phyloP scores from a whole-genome alignment of 2,797 vertebrate genomes.

The Cyclura pinguis region DNA sequence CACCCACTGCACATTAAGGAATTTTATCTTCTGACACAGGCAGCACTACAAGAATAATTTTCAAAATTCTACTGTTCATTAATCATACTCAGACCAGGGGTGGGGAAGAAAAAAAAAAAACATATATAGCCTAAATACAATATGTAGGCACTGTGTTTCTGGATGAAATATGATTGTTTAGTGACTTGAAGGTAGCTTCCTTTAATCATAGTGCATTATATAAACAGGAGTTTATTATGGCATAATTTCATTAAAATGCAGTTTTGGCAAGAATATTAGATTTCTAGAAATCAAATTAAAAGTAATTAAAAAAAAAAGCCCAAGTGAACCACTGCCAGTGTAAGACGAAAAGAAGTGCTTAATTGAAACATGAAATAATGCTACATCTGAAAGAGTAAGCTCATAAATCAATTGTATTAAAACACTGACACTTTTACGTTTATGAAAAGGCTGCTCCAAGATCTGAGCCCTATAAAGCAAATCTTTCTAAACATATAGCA shows the following conservation, averaged over 20 bases:
- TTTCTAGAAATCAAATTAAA: conserved; percentile 50
- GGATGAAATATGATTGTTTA: conserved; percentile 27
- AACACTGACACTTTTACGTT: conserved; percentile 22
- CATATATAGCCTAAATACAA: conserved; percentile 39
- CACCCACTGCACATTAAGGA: conserved; percentile 50
- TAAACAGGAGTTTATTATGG: conserved; percentile 42
- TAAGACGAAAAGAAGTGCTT: neutral
- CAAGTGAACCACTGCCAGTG: neutral
- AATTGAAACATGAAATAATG: conserved; percentile 35
- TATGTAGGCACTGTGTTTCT: conserved; percentile 44
- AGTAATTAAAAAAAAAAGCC: conserved; percentile 46
- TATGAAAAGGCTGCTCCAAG: conserved; percentile 18
- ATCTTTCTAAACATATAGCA: conserved; percentile 27
- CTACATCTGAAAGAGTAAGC: conserved; percentile 16
- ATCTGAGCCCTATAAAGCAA: conserved; percentile 39
- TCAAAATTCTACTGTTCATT: conserved; percentile 61
- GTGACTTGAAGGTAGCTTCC: conserved; percentile 48
- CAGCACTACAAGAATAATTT: conserved; percentile 60
- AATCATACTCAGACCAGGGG: conserved; percentile 50
- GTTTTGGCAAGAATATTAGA: conserved; percentile 5
- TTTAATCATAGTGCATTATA: conserved; percentile 36
- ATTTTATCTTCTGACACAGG: conserved; percentile 62
- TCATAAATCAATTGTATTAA: conserved; percentile 25
- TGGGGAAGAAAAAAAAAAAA: neutral
- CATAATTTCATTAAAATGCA: conserved; percentile 15